phyloP scores from a whole-genome alignment of 2,888 invertebrate species.

The Shargacucullia verbasci region DNA sequence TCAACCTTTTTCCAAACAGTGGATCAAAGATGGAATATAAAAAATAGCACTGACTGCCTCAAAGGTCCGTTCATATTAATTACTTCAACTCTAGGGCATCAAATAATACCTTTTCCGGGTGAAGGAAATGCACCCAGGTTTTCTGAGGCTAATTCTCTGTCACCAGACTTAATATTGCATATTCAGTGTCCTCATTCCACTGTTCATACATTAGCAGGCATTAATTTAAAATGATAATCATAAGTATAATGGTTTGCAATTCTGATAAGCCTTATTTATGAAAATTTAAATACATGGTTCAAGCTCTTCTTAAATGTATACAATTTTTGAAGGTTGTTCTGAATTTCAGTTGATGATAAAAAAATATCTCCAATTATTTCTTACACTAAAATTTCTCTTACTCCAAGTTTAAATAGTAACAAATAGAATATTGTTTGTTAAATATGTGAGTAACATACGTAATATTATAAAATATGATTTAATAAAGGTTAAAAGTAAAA shows the following conservation, averaged over 20 bases:
- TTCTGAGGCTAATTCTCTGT: too few relatives aligned
- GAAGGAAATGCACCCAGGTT: too few relatives aligned
- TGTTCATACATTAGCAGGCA: conserved; percentile 14
- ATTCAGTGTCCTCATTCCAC: conserved; percentile 1
- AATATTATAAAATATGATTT: conserved; percentile 39
- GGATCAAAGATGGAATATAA: too few relatives aligned
- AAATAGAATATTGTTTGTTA: conserved; percentile 52
- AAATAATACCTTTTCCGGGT: too few relatives aligned
- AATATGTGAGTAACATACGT: conserved; percentile 50
- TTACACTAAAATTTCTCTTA: conserved; percentile 60
- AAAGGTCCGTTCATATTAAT: too few relatives aligned
- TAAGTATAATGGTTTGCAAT: conserved; percentile 21
- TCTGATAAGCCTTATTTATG: conserved; percentile 28
- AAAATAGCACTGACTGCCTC: too few relatives aligned
- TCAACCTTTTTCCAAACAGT: too few relatives aligned
- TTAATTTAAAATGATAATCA: conserved; percentile 8
- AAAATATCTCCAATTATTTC: conserved; percentile 59
- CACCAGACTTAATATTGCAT: too few relatives aligned
- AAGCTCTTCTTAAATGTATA: conserved; percentile 40
- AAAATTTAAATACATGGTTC: conserved; percentile 23
- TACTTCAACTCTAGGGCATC: too few relatives aligned
- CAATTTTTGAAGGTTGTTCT: conserved; percentile 32
- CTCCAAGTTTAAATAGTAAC: conserved; percentile 55
- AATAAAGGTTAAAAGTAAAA: conserved; percentile 36
- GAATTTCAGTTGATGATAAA: conserved; percentile 55